A percentile compares a stretch with the other conserved stretches of the same genome.
Evolutionary conservation across 2,888 invertebrate genomes (phyloP).

Genomic region (Dione vanillae): DNA sequence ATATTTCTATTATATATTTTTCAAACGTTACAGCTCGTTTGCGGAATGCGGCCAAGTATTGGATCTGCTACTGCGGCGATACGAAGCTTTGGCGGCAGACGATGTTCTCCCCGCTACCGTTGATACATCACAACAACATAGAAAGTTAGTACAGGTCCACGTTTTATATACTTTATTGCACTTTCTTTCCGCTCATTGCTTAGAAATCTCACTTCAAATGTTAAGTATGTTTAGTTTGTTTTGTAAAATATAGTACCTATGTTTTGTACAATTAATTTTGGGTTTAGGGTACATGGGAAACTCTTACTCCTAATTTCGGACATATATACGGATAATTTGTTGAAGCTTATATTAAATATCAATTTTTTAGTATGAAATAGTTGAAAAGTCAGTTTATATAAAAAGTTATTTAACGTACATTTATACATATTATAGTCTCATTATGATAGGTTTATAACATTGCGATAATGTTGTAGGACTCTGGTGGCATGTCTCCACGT

Average conservation of each 20-base stretch:
- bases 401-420: neutral
- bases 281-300: too few species aligned
- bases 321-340: neutral
- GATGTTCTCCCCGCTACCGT: constrained; percentile 78
- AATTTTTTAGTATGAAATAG: neutral
- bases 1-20: neutral
- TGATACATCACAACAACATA: constrained; percentile 87
- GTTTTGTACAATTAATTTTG: neutral
- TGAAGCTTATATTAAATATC: neutral
- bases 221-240: too few species aligned
- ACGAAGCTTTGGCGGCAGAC: constrained; percentile 87
- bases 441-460: neutral
- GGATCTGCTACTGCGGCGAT: constrained; percentile 90
- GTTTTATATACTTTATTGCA: constrained; percentile 24
- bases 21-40: constrained; percentile 82
- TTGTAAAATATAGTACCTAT: too few species aligned
- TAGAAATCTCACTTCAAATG: constrained; percentile 17
- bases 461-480: constrained; percentile 82
- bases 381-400: neutral
- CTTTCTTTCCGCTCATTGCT: constrained; percentile 22
- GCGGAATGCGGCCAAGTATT: constrained; percentile 94
- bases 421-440: neutral
- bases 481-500: constrained; percentile 96
- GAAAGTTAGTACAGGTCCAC: constrained; percentile 81
- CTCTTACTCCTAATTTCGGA: too few species aligned